These are phyloP conservation scores for Embiotoca jacksoni DNA, from an alignment of 2,113 vertebrate genomes.

Conservation along the genomic window DNA sequence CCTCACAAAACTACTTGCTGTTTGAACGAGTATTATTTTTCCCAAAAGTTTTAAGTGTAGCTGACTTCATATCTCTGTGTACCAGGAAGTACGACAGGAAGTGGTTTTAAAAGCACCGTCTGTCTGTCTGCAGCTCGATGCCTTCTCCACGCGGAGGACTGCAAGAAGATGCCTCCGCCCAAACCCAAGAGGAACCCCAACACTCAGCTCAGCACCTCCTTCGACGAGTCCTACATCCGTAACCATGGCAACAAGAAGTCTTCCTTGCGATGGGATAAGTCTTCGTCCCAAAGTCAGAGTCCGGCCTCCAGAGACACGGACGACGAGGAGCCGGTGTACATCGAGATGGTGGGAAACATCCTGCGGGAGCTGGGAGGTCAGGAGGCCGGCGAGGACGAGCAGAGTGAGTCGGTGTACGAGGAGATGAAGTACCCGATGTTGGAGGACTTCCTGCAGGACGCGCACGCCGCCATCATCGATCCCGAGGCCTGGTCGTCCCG, in stretches of 20 bases:
- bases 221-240: conserved; percentile 92
- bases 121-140: conserved; percentile 81
- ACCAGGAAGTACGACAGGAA: neutral
- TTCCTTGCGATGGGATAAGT: conserved; percentile 85
- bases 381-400: conserved; percentile 87
- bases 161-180: conserved; percentile 95
- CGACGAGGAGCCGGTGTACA: conserved; percentile 96
- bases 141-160: conserved; percentile 92
- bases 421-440: conserved; percentile 96
- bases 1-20: too few species aligned
- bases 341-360: conserved; percentile 98
- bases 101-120: neutral
- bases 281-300: conserved; percentile 87
- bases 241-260: conserved; percentile 86
- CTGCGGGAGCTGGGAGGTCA: conserved; percentile 87
- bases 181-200: conserved; percentile 97
- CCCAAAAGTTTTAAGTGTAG: too few species aligned
- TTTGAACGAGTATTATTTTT: too few species aligned
- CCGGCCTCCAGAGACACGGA: conserved; percentile 85
- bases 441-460: conserved; percentile 90
- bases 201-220: conserved; percentile 96
- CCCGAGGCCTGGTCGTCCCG: conserved; percentile 86
- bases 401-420: conserved; percentile 95
- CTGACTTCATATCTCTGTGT: neutral
- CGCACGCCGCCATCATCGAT: conserved; percentile 87